Evolutionary conservation across 2,888 invertebrate species (phyloP), one percentile per base, ranked within the genome.

Genomic region (Diloba caeruleocephala): DNA sequence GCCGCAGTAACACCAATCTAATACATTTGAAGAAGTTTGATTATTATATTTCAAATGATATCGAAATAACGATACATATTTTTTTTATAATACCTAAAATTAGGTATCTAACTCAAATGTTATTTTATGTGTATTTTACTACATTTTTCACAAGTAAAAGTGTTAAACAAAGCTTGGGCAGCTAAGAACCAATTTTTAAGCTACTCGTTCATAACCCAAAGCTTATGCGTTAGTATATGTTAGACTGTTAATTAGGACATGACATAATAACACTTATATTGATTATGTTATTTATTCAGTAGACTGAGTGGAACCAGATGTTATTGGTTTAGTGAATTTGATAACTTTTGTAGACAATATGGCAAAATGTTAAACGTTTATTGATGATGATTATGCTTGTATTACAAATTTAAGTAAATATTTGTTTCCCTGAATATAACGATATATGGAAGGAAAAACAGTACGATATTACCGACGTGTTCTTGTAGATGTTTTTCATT

Each of bases 161-260:
- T 59, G 41, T 60, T 21, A 23, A 42, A 48, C 57, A 31, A 54
- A 68, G 81, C 82, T 84, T 81, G 61, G 66, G 74, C 79, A 72
- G 72, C 75, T 77, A 63, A 61, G 79, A 84, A 85, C 78, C 79
- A 84, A 81, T 54, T 80, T 56, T 81, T 32, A 83, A 79, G 71
- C 65, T 80, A 83, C 73, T 67, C 68, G 66, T 76, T 76, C 65
- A 63, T 81, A 84, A 86, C 76, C 87, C 85, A 86, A 87, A 86
- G 87, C 85, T 84, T 84, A 76, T 66, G 52, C 65, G 41, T 67
- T 64, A 63, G 46, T 71, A 57, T 63, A 65, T 73, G 59, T 76
- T 76, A 78, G 79, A 68, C 69, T 75, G 72, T 75, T 74, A 71
- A 74, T 75, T 80, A 81, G 63, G 68, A 71, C 77, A 78, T 82